Evolutionary conservation across 2,113 vertebrate genomes (phyloP), one percentile per base, ranked within the genome.

Genomic region (Proterorhinus semilunaris): DNA sequence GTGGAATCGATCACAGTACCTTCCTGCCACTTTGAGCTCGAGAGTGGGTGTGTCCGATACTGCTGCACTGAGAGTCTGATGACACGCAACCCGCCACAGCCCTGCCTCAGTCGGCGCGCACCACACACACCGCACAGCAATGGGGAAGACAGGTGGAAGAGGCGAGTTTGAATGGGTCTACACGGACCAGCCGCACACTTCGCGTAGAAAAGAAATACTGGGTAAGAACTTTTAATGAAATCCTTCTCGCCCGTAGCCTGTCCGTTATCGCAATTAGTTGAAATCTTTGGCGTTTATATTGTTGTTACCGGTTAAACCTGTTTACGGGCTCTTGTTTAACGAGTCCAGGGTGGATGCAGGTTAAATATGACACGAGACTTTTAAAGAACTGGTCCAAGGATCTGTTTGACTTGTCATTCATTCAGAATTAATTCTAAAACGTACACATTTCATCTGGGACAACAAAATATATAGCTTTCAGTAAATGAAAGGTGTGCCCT

Each of bases 131-230:
- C 48, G 27, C 27, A 74, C 8, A 71, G 75, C 50, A 43, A 98
- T 98, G 97, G 97, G 94, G 2, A 95, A 95, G 66, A 54, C 91
- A 57, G 93, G 91, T 27, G 91, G 81, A 42, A 94, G 95, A 48
- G 87, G 13, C 4, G 96, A 98, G 78, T 99, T 99, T 91, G 96
- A 99, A 88, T 98, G 97, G 97, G 97, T 98, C 66, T 98, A 98
- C 87, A 95, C 83, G 15, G 97, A 99, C 59, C 97, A 99, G 86
- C 97, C 97, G 2, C 97, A 99, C 88, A 97, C 96, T 7, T 94
- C 96, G 61, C 93, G 97, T 73, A 94, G 96, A 75, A 95, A 92
- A 82, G 95, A 98, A 87, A 99, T 99, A 57, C 84, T 99, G 55
- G 97, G 97, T 99, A 91, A 91, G 94, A 55, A 21, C 11, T 50